Conservation (phyloP, 2,113 vertebrate genomes). For the Okapia johnstoni region DNA sequence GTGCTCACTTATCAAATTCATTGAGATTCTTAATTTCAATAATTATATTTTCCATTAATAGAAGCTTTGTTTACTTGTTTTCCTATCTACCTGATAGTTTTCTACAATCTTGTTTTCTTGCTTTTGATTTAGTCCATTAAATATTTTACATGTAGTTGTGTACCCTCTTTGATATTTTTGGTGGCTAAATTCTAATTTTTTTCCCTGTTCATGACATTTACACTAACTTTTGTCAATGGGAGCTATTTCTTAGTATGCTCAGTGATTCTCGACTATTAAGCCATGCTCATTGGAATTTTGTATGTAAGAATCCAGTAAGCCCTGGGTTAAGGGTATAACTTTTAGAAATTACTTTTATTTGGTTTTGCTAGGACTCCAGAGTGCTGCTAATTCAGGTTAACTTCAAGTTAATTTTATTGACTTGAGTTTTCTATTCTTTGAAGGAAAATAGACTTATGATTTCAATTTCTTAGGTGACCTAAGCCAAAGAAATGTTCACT, state of each 20-base stretch:
- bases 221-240: not conserved
- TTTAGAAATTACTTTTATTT: not conserved
- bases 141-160: not conserved
- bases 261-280: not conserved
- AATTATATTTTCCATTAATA: not conserved
- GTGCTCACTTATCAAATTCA: not conserved
- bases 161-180: not conserved
- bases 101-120: not conserved
- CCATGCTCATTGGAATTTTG: not conserved
- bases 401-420: not conserved
- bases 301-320: not conserved
- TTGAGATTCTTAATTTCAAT: not conserved
- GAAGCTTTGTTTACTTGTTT: not conserved
- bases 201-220: not conserved
- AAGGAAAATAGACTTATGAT: not conserved
- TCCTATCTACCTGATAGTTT: not conserved
- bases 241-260: not conserved
- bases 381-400: not conserved
- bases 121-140: not conserved
- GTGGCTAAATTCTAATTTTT: not conserved
- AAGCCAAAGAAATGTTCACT: not conserved
- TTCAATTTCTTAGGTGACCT: not conserved
- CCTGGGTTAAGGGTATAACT: not conserved
- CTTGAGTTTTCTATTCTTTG: not conserved
- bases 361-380: not conserved